These are phyloP conservation scores for Iphiclides podalirius DNA, from an alignment of 2,888 invertebrate species.

Conservation along the genomic window DNA sequence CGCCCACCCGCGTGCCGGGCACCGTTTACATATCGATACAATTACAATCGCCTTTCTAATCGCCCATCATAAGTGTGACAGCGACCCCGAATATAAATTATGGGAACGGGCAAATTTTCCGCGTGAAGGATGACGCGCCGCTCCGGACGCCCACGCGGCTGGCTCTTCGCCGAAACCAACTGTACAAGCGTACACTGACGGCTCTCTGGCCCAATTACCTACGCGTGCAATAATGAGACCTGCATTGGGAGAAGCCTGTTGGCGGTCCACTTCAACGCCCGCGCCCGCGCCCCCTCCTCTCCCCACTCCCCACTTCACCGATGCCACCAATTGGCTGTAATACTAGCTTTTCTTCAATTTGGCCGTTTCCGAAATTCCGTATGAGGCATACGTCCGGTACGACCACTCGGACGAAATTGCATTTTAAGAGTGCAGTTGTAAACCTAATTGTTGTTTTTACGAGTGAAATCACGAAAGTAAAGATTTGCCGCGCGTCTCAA, in stretches of 20 bases:
- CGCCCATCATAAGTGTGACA: slow-evolving; percentile 68
- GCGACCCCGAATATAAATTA: slow-evolving; percentile 75
- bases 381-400: slow-evolving; percentile 1
- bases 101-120: slow-evolving; percentile 72
- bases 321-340: slow-evolving; percentile 7
- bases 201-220: slow-evolving; percentile 66
- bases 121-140: slow-evolving; percentile 65
- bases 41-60: slow-evolving; percentile 76
- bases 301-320: too few relatives aligned
- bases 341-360: slow-evolving; percentile 7
- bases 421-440: slow-evolving; percentile 13
- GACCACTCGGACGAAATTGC: slow-evolving; percentile 5
- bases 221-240: slow-evolving; percentile 15
- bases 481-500: background rate
- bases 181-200: slow-evolving; percentile 53
- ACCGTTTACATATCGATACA: slow-evolving; percentile 58
- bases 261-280: background rate
- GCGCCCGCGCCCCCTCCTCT: too few relatives aligned
- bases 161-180: slow-evolving; percentile 70
- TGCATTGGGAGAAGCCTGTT: slow-evolving; percentile 18
- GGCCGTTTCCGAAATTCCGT: slow-evolving; percentile 13
- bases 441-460: slow-evolving; percentile 19
- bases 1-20: slow-evolving; percentile 56
- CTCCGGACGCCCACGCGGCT: slow-evolving; percentile 65
- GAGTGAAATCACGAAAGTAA: slow-evolving; percentile 17